Percentiles rank a stretch among this genome's conserved stretches.
Conservation (phyloP, 2,113 vertebrate genomes). For the Cyrtonyx montezumae region DNA sequence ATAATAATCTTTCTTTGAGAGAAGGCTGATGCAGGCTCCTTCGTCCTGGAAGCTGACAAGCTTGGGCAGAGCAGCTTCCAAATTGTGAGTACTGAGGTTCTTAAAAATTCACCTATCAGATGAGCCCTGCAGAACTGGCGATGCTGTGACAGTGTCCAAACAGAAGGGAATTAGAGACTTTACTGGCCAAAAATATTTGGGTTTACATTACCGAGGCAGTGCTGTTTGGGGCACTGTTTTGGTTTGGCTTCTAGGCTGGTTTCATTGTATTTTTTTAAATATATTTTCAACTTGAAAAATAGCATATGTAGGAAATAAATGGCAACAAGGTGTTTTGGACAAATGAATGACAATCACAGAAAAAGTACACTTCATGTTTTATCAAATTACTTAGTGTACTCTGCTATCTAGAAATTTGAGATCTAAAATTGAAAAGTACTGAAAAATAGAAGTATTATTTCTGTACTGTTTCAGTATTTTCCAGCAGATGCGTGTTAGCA, state of each 20-base stretch:
- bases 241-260: not conserved
- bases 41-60: constrained; percentile 14
- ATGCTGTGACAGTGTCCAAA: not conserved
- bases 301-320: not conserved
- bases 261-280: not conserved
- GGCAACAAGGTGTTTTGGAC: rapidly evolving
- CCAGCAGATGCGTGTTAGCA: not conserved
- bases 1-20: not conserved
- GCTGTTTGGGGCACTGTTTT: not conserved
- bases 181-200: not conserved
- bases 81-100: constrained; percentile 6
- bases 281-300: not conserved
- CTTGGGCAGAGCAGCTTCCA: not conserved
- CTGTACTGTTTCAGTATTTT: not conserved
- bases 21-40: constrained; percentile 6
- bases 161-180: not conserved
- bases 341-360: not conserved
- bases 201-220: not conserved
- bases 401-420: not conserved
- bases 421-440: not conserved
- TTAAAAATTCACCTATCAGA: constrained; percentile 2
- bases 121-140: not conserved
- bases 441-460: not conserved
- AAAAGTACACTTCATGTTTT: not conserved
- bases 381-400: not conserved